Percentiles rank a stretch among this genome's conserved stretches.
phyloP scores from a whole-genome alignment of 2,888 invertebrate genomes.

The Eumacrocentrus americanus region DNA sequence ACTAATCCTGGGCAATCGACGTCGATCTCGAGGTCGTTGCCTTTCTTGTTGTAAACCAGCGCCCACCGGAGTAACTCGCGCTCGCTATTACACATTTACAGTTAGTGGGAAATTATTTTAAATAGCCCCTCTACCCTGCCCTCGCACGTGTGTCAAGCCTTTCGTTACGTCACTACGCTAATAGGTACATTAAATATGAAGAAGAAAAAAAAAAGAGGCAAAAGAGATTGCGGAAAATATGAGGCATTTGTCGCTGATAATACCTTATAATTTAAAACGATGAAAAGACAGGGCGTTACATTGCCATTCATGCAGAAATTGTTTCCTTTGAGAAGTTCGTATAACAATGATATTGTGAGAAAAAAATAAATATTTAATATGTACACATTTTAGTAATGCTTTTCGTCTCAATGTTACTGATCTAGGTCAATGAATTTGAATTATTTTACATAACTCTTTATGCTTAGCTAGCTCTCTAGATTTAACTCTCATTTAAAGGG shows the following conservation, averaged over 20 bases:
- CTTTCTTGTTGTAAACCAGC: constrained; percentile 35
- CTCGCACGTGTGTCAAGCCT: constrained; percentile 17
- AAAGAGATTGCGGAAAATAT: not conserved
- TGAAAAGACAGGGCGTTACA: no score
- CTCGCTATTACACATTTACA: constrained; percentile 37
- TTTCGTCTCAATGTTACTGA: no score
- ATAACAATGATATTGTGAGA: no score
- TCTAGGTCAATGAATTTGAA: not conserved
- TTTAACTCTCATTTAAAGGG: no score
- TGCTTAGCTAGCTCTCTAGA: not conserved
- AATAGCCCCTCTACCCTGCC: constrained; percentile 16
- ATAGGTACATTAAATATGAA: not conserved
- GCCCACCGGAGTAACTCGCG: constrained; percentile 32
- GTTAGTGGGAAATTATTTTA: constrained; percentile 37
- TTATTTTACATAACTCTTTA: not conserved
- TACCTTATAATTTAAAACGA: not conserved
- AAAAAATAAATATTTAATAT: no score
- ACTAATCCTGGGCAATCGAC: constrained; percentile 31
- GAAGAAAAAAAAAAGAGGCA: not conserved
- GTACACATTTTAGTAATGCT: no score
- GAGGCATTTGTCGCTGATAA: not conserved
- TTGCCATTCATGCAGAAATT: no score
- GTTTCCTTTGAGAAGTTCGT: no score
- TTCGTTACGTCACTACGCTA: constrained; percentile 17
- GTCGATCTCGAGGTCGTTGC: constrained; percentile 37